phyloP scores from a whole-genome alignment of 2,888 invertebrate species.

The Bembecia ichneumoniformis region DNA sequence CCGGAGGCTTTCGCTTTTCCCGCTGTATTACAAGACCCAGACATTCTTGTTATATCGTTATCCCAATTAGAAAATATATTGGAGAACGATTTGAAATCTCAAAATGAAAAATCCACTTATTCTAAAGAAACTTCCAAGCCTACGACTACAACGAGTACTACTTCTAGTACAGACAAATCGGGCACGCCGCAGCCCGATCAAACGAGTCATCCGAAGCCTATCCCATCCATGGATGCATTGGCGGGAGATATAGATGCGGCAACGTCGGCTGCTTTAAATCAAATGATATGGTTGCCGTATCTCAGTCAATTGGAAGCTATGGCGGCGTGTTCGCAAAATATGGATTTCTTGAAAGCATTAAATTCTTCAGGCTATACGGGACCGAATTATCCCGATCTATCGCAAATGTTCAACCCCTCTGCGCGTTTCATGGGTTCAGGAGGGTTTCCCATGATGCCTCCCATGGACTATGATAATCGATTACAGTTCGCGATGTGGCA shows the following conservation, averaged over 20 bases:
- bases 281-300: constrained; percentile 83
- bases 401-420: constrained; percentile 61
- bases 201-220: constrained; percentile 37
- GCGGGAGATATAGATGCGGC: constrained; percentile 79
- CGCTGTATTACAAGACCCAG: constrained; percentile 81
- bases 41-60: constrained; percentile 83
- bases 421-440: constrained; percentile 53
- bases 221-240: constrained; percentile 54
- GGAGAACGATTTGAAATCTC: constrained; percentile 54
- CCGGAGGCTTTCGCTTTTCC: constrained; percentile 83
- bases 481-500: constrained; percentile 79
- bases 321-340: constrained; percentile 69
- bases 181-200: constrained; percentile 28
- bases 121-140: constrained; percentile 21
- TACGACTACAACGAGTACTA: constrained; percentile 22
- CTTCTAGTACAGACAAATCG: constrained; percentile 28
- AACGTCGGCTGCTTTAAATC: constrained; percentile 78
- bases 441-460: constrained; percentile 54
- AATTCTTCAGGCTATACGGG: constrained; percentile 63
- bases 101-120: not conserved
- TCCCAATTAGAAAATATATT: constrained; percentile 79
- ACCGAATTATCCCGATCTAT: constrained; percentile 59
- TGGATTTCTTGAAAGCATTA: constrained; percentile 73
- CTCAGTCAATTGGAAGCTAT: constrained; percentile 74
- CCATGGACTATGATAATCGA: constrained; percentile 68